Base-by-base conservation (phyloP, 2,113 vertebrate genomes). In the Ciconia stormi region DNA sequence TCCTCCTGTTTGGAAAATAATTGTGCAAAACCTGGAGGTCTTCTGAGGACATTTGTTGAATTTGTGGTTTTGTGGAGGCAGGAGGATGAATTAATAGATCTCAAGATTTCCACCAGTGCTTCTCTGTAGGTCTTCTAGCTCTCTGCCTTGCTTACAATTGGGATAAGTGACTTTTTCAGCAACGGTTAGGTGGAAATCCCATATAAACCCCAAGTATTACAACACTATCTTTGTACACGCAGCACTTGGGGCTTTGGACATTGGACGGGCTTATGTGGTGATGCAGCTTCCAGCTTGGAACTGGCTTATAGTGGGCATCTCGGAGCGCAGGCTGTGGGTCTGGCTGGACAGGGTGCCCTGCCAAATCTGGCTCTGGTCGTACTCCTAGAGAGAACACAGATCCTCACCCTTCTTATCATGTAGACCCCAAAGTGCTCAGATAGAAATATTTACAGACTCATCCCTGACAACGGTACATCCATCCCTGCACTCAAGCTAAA, bases 141-240 rank as follows among this genome's bases (percentile, higher is more conserved):
- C 36, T 91, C 58, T 61, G 18, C 27, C 46, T 83, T 65, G 26
- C 9, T 29, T 59, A 16, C 15, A 65, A 6, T 3, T 71, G 40
- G 65, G 23, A 16, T 34, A 70, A 81, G 10, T 15, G 3, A 49
- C 5, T 22, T 50, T 32, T 26, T 38, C 38, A 38, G 38, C 38
- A 38, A 38, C 38, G 38, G 38, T 38, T 29, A 14, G 19, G 70
- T 44, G 53, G 49, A 72, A 82, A 66, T 73, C 20, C 40, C 58
- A 34, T 6, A 9, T 21, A 30, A 67, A 6, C 23, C 44, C 22
- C 26, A 52, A 59, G 10, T 40, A 25, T 52, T 70, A 20, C 36
- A 65, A 3, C 4, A 4, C 20, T 32, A 0, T 21, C 17, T 47
- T 25, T 44, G 25, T 19, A 49, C 20, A 22, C 1, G 16, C 29